Evolutionary conservation across 2,113 vertebrate genomes (phyloP), one percentile per base, ranked within the genome.

Genomic region (Pelmatolapia mariae): DNA sequence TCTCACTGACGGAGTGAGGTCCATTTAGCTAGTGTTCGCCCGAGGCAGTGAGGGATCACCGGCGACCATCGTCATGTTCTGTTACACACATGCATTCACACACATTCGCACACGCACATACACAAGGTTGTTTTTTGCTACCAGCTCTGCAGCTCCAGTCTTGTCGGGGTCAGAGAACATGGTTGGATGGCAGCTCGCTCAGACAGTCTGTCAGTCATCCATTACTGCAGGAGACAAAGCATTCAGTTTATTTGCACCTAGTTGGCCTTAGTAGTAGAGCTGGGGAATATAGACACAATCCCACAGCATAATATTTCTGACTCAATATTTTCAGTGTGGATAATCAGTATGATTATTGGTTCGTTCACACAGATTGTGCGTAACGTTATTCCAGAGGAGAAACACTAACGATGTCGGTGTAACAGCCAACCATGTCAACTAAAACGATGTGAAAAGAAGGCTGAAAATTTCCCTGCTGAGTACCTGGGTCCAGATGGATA

Each of bases 1-100:
- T 88, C 91, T 90, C 80, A n/a, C 90, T 89, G 88, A 87, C 90
- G 89, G 91, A 91, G 86, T 82, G 85, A 89, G 90, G 89, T 92
- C 89, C 93, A 92, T 93, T 93, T 91, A 91, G 90, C 89, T 52
- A 47, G 87, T 83, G 90, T 92, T 92, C 52, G 91, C 94, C 94
- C 18, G 80, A 86, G 93, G 92, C 92, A 36, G 52, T 86, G 81
- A 91, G 85, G 92, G 89, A 89, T 92, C 90, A 87, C 90, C 86
- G 85, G 87, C 91, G 92, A 93, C 91, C 89, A 86, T 91, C 81
- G 84, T 89, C 92, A 86, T 93, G 94, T 93, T 91, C 85, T 81
- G 79, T 45, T 91, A 68, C 89, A 91, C 90, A 88, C 87, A 4
- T 73, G 73, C 84, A 66, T 82, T 80, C 63, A 80, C 66, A 85